Conservation (phyloP, 2,113 vertebrate species). For the Spea multiplicata region DNA sequence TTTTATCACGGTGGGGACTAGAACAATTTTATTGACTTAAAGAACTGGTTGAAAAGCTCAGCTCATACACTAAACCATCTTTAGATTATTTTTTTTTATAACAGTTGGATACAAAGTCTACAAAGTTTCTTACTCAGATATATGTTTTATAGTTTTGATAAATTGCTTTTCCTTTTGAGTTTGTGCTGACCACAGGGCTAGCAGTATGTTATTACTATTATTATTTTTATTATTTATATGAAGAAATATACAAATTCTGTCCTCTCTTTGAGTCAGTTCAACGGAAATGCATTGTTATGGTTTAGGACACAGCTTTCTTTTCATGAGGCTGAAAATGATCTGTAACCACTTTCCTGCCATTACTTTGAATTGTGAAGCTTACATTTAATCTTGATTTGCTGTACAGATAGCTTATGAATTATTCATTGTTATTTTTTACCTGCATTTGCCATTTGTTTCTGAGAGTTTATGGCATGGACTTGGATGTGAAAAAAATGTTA, state of each 20-base stretch:
- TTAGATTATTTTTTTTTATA: too few species aligned
- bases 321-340: constrained; percentile 29
- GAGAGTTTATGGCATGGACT: constrained; percentile 19
- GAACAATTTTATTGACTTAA: too few species aligned
- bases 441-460: constrained; percentile 27
- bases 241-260: constrained; percentile 2
- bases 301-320: constrained; percentile 28
- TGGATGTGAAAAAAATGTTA: constrained; percentile 12
- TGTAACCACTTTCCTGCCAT: constrained; percentile 33
- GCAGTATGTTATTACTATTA: too few species aligned
- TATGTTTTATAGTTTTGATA: too few species aligned
- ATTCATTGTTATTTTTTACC: constrained; percentile 38
- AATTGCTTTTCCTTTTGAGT: too few species aligned
- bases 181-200: too few species aligned
- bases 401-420: constrained; percentile 26
- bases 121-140: too few species aligned
- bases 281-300: constrained; percentile 27
- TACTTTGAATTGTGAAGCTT: constrained; percentile 31
- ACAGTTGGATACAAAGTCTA: too few species aligned
- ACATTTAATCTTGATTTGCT: constrained; percentile 39
- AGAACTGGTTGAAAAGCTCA: too few species aligned
- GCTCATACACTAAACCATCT: too few species aligned
- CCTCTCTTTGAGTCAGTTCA: constrained; percentile 1
- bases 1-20: too few species aligned
- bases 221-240: too few species aligned